Evolutionary conservation across 1,140 invertebrate species (phyloP).

Genomic region (Amphibalanus amphitrite): DNA sequence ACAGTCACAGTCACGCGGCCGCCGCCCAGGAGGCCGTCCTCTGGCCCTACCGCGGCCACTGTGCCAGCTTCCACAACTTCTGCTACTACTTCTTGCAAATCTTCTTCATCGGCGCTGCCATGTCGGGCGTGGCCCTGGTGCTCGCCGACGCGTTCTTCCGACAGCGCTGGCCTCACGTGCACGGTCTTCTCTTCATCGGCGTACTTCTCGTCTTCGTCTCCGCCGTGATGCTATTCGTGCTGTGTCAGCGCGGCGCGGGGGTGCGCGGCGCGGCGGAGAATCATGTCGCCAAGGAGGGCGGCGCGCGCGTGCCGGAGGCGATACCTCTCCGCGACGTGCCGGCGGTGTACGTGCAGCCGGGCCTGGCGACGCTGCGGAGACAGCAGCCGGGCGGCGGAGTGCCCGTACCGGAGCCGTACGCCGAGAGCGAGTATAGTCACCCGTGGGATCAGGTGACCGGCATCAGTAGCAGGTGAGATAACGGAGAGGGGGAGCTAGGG

Average conservation of each 20-base stretch:
- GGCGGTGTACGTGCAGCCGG: conserved; percentile 2
- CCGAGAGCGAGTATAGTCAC: background rate
- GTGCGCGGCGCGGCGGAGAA: background rate
- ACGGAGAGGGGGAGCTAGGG: background rate
- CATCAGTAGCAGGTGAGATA: background rate
- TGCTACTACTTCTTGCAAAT: background rate
- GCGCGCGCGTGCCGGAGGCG: background rate
- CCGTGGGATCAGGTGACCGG: background rate
- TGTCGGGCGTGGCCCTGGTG: conserved; percentile 2
- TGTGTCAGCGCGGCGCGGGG: background rate
- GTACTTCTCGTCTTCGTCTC: background rate
- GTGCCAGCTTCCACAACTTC: background rate
- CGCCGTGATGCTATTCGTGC: conserved; percentile 1
- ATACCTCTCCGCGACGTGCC: background rate
- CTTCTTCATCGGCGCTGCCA: background rate
- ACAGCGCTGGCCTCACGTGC: background rate
- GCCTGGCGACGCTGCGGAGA: background rate
- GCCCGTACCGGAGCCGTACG: background rate
- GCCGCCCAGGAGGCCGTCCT: background rate
- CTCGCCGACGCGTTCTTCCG: background rate
- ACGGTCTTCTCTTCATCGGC: conserved; percentile 2
- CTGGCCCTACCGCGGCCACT: background rate
- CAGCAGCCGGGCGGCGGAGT: background rate
- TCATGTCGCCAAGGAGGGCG: background rate
- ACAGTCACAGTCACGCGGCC: background rate